These are phyloP conservation scores for Sitobion miscanthi DNA, from an alignment of 1,140 invertebrate species.

Conservation along the genomic window DNA sequence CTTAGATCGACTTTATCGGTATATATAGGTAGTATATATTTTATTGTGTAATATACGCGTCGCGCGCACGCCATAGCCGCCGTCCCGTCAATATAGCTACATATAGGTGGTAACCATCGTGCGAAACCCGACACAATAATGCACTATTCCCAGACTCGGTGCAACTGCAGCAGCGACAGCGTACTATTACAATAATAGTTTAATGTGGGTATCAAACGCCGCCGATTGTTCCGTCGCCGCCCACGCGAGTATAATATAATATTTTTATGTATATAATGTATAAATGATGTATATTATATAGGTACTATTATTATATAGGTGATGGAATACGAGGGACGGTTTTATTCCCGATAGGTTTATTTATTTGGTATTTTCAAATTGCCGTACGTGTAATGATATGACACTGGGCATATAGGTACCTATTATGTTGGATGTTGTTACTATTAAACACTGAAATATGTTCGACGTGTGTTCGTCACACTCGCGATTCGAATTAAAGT, in stretches of 20 bases:
- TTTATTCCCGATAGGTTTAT: neutral
- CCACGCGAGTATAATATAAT: neutral
- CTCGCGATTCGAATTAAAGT: neutral
- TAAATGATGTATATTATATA: neutral
- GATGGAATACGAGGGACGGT: neutral
- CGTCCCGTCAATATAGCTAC: neutral
- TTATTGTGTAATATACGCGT: slow-evolving; percentile 3
- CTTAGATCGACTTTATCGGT: neutral
- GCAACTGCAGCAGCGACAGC: no score
- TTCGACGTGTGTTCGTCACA: neutral
- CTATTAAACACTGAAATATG: neutral
- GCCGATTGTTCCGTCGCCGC: neutral
- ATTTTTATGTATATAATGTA: no score
- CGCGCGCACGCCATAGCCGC: neutral
- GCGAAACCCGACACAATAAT: neutral
- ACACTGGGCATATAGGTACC: no score
- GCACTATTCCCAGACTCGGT: neutral
- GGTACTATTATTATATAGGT: no score
- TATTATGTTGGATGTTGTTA: neutral
- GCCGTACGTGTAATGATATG: neutral
- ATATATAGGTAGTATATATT: neutral
- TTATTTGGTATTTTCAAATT: neutral
- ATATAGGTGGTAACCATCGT: neutral
- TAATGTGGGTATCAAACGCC: neutral
- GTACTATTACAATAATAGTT: neutral